Conservation (phyloP, 2,888 invertebrate genomes). For the Parnassius mnemosyne region DNA sequence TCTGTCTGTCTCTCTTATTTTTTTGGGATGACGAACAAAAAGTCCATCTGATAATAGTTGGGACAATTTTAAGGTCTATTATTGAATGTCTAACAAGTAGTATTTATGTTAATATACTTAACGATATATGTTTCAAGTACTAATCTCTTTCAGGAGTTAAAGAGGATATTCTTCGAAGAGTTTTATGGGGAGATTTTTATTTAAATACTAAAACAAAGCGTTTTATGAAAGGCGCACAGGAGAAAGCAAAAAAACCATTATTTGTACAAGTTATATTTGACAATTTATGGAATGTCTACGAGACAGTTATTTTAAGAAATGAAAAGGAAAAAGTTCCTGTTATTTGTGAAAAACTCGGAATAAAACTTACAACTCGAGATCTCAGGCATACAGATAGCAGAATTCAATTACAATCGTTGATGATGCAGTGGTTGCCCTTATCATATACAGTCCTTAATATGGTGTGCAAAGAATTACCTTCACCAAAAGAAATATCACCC, state of each 20-base stretch:
- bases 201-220: constrained; percentile 91
- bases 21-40: too few species aligned
- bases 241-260: constrained; percentile 94
- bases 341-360: constrained; percentile 87
- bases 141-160: constrained; percentile 80
- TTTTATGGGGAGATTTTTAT: constrained; percentile 97
- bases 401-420: constrained; percentile 89
- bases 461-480: constrained; percentile 90
- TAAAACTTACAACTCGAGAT: constrained; percentile 88
- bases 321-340: constrained; percentile 86
- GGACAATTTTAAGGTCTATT: too few species aligned
- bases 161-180: constrained; percentile 85
- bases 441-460: constrained; percentile 90
- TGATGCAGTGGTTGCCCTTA: constrained; percentile 94
- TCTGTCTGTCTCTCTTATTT: too few species aligned
- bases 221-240: constrained; percentile 93
- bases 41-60: too few species aligned
- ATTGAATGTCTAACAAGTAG: too few species aligned
- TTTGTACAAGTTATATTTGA: constrained; percentile 96
- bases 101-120: too few species aligned
- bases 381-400: constrained; percentile 88
- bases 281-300: constrained; percentile 94
- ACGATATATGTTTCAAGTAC: neutral
- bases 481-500: constrained; percentile 86
- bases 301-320: constrained; percentile 87